A percentile compares a stretch with the other conserved stretches of the same genome.
Evolutionary conservation across 1,140 invertebrate genomes (phyloP).

Genomic region (Diorhabda sublineata): DNA sequence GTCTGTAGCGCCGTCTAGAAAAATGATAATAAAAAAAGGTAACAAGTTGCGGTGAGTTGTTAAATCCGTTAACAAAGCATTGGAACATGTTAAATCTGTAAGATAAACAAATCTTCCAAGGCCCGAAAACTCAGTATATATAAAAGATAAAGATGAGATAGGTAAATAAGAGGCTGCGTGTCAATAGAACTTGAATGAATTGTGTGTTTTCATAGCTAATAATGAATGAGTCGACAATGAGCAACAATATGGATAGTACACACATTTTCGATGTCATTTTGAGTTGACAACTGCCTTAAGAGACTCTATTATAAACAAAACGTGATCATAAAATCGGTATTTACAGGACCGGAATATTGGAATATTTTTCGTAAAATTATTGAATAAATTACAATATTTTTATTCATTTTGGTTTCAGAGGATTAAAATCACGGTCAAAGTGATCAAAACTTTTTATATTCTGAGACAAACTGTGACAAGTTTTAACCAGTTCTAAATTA

Average conservation of each 20-base stretch:
- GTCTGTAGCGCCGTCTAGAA: constrained; percentile 1
- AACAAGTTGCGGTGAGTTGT: constrained; percentile 3
- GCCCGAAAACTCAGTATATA: constrained; percentile 4
- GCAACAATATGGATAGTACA: constrained; percentile 6
- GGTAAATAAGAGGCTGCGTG: background rate
- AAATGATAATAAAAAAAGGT: background rate
- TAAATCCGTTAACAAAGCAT: constrained; percentile 12
- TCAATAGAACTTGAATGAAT: background rate
- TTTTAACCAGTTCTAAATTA: too few species aligned
- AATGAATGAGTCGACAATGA: constrained; percentile 6
- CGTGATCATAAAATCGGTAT: constrained; percentile 5
- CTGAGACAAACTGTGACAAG: too few species aligned
- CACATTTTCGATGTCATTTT: background rate
- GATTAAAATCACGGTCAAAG: too few species aligned
- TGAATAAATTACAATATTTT: too few species aligned
- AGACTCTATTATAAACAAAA: background rate
- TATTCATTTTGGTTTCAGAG: too few species aligned
- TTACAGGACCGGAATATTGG: too few species aligned
- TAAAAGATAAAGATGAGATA: constrained; percentile 5
- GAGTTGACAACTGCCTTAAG: background rate
- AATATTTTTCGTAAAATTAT: too few species aligned
- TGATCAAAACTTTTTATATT: too few species aligned
- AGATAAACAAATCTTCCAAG: constrained; percentile 7
- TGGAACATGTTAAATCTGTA: constrained; percentile 4
- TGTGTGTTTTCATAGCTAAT: constrained; percentile 5